These are phyloP conservation scores for Magallana angulata DNA, from an alignment of 1,140 invertebrate genomes.

Conservation along the genomic window DNA sequence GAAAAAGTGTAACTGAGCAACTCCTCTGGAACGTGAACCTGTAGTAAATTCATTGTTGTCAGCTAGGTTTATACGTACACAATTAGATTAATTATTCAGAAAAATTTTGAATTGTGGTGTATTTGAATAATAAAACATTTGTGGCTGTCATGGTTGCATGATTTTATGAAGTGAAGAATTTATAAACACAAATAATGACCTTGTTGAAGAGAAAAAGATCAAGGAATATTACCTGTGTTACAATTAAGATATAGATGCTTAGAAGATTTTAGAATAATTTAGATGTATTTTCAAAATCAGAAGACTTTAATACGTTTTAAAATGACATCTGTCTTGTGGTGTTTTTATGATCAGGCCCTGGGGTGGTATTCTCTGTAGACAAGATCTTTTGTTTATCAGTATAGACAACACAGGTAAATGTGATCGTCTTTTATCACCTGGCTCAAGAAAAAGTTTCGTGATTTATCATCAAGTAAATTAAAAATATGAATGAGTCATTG, in stretches of 20 bases:
- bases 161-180: constrained; percentile 28
- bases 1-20: neutral
- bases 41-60: neutral
- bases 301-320: neutral
- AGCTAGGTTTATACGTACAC: neutral
- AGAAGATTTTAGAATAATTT: neutral
- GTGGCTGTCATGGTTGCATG: neutral
- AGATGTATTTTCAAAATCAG: neutral
- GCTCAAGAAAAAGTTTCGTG: too few relatives aligned
- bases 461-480: neutral
- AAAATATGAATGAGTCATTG: constrained; percentile 4
- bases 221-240: neutral
- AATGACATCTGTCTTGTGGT: neutral
- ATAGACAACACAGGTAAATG: neutral
- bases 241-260: neutral
- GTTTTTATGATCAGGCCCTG: neutral
- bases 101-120: neutral
- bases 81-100: constrained; percentile 17
- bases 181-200: neutral
- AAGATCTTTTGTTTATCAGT: neutral
- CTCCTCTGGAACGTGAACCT: neutral
- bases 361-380: neutral
- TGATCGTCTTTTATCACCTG: neutral
- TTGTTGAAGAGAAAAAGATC: neutral
- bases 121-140: neutral